Evolutionary conservation across 2,888 invertebrate genomes (phyloP).

Genomic region (Panzeria rudis): DNA sequence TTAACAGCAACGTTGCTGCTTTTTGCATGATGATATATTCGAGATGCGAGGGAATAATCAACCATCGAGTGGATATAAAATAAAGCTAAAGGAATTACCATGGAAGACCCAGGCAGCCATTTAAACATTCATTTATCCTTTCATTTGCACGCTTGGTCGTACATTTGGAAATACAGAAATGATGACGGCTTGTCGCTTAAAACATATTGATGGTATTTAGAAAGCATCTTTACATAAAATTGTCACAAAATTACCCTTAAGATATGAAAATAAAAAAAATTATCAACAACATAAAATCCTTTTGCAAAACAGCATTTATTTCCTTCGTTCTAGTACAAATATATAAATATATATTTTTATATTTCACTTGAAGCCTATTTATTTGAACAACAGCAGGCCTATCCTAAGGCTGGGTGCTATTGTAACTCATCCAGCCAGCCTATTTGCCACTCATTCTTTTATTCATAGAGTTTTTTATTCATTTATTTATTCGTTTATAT

Average conservation of each 20-base stretch:
- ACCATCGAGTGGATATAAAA: constrained; percentile 58
- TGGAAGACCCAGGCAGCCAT: constrained; percentile 39
- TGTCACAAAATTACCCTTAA: constrained; percentile 60
- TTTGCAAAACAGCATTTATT: constrained; percentile 55
- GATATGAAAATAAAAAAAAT: constrained; percentile 21
- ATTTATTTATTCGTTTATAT: constrained; percentile 43
- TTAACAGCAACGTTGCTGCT: neutral
- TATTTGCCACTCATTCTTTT: constrained; percentile 14
- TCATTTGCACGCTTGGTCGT: constrained; percentile 17
- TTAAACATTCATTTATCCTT: constrained; percentile 36
- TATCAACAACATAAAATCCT: constrained; percentile 52
- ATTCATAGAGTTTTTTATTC: constrained; percentile 27
- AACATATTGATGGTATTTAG: constrained; percentile 66
- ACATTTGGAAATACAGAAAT: constrained; percentile 12
- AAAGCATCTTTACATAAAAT: constrained; percentile 58
- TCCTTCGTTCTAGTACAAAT: neutral
- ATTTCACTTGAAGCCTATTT: constrained; percentile 50
- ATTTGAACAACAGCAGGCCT: constrained; percentile 46
- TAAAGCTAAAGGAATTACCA: constrained; percentile 57
- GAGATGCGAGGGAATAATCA: constrained; percentile 17
- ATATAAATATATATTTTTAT: neutral
- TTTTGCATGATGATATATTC: constrained; percentile 9
- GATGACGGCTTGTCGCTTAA: constrained; percentile 56
- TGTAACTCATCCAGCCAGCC: constrained; percentile 37
- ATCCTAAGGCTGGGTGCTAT: constrained; percentile 51